A percentile compares a stretch with the other conserved stretches of the same genome.
Conservation (phyloP, 2,113 vertebrate species). For the Macroglossus sobrinus region DNA sequence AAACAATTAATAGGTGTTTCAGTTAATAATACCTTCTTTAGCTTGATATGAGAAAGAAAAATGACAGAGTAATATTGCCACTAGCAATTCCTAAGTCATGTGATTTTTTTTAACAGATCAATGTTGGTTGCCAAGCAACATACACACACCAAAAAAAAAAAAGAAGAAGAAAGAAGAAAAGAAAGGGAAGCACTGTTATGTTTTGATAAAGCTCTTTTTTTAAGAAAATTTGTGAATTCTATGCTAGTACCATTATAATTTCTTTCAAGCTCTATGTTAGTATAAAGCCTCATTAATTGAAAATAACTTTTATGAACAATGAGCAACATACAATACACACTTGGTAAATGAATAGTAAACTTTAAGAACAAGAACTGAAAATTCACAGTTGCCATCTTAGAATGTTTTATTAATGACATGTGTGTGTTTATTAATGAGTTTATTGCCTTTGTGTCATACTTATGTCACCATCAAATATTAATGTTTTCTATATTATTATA, state of each 20-base stretch:
- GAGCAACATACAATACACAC: slow-evolving; percentile 41
- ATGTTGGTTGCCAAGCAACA: slow-evolving; percentile 87
- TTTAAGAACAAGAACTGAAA: slow-evolving; percentile 67
- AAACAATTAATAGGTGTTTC: slow-evolving; percentile 79
- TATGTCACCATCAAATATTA: slow-evolving; percentile 85
- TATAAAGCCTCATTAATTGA: slow-evolving; percentile 40
- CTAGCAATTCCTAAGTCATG: slow-evolving; percentile 86
- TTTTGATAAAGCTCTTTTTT: slow-evolving; percentile 80
- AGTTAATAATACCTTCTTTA: slow-evolving; percentile 79
- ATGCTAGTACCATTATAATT: background rate
- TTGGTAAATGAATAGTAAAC: slow-evolving; percentile 63
- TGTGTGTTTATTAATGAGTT: slow-evolving; percentile 82
- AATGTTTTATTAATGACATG: slow-evolving; percentile 81
- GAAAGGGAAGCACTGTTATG: slow-evolving; percentile 72
- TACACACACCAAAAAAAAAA: slow-evolving; percentile 48
- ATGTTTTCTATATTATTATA: slow-evolving; percentile 85
- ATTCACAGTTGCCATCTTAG: slow-evolving; percentile 75
- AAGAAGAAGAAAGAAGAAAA: slow-evolving; percentile 3
- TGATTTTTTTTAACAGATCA: slow-evolving; percentile 81
- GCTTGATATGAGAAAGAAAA: slow-evolving; percentile 83
- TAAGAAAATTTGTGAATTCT: slow-evolving; percentile 72
- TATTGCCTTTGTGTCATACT: slow-evolving; percentile 82
- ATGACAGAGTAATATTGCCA: slow-evolving; percentile 86
- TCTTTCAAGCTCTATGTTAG: slow-evolving; percentile 32
- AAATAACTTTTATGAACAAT: slow-evolving; percentile 62